phyloP scores from a whole-genome alignment of 1,140 invertebrate genomes.

The Battus philenor region DNA sequence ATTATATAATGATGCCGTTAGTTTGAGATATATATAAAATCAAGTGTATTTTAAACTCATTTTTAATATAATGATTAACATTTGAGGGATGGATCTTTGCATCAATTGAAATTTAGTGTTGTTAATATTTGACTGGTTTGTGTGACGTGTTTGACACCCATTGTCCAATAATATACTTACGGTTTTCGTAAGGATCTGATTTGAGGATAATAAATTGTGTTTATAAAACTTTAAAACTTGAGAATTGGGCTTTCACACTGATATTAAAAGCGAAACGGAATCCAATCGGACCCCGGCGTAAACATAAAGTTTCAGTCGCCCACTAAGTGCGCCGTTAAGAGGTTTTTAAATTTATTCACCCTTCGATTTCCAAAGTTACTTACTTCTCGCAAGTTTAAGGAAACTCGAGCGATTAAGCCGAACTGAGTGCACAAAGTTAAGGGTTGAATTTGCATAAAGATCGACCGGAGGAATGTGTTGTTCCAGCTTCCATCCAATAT shows the following conservation, averaged over 20 bases:
- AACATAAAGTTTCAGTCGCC: conserved; percentile 55
- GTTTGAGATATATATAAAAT: no score
- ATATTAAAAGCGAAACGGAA: conserved; percentile 40
- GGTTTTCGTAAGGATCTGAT: no score
- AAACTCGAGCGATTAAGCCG: conserved; percentile 60
- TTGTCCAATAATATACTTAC: no score
- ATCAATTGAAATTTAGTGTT: no score
- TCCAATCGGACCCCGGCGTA: conserved; percentile 33
- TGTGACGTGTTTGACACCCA: no score
- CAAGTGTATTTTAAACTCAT: no score
- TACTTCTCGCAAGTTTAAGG: conserved; percentile 38
- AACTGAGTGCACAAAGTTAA: conserved; percentile 50
- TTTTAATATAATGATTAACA: no score
- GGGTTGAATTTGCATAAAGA: conserved; percentile 62
- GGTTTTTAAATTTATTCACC: conserved; percentile 71
- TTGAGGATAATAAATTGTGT: no score
- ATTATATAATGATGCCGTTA: no score
- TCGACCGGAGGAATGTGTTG: conserved; percentile 21
- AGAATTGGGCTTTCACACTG: conserved; percentile 26
- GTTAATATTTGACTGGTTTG: no score
- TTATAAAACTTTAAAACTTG: background rate
- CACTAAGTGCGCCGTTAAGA: conserved; percentile 59
- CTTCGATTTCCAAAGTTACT: conserved; percentile 49
- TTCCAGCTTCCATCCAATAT: background rate
- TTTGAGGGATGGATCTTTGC: no score